Base-by-base conservation (phyloP, 2,797 vertebrate species). In the Psittacula echo region DNA sequence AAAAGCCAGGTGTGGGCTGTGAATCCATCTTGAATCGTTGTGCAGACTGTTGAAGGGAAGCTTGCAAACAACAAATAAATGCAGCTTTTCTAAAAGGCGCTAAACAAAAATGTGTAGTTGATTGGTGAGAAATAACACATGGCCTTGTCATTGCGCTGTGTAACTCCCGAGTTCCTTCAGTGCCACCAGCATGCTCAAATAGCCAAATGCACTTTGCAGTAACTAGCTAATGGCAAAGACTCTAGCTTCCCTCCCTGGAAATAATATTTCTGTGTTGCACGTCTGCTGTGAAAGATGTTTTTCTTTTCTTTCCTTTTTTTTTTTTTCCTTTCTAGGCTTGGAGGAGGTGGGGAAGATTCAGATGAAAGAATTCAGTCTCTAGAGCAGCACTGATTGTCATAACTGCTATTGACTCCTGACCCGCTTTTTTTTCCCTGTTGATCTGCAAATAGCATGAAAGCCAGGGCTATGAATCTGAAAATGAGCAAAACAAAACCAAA, bases 381-480 rank as follows among this genome's bases (percentile, higher is more conserved):
- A 24, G 85, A 85, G 84, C 45, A 61, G 39, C 80, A 73, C 47
- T 95, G 96, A 87, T 29, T 85, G 83, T 74, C 22, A 12, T 50
- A 77, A 68, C 87, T 96, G 76, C 75, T 92, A 45, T 65, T 48
- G 71, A 87, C 90, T 94, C 79, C 53, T 88, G 90, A 72, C 73
- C 74, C 7, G 51, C 48, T 79, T 79, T 34, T 44, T 89, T 89
- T 85, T 4, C 6, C 53, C 54, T 66, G 81, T 41, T 97, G 94
- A 96, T 95, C 93, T 90, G 61, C 73, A 95, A 95, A 93, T 64
- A 48, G 56, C 48, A 27, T 18, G 37, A 81, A 84, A 90, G 65
- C 74, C 75, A 91, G 61, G 66, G 62, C 56, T 47, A 32, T 2
- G 16, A 79, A 76, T 65, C 34, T 74, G 27, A 39, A 95, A 91